Conservation (phyloP, 2,888 invertebrate species). For the Drosophila dives region DNA sequence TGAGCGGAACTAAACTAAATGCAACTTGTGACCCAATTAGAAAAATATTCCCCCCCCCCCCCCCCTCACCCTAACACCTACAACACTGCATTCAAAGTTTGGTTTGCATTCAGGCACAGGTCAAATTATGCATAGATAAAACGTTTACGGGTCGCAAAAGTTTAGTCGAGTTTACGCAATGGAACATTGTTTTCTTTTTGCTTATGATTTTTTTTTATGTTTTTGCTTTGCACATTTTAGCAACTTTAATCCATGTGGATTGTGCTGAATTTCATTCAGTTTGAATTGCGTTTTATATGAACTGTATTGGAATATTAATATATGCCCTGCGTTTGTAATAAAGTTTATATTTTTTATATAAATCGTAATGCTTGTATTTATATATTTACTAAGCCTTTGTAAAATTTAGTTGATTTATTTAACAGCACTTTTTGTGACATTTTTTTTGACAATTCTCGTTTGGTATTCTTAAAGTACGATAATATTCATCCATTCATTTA, state of each 20-base stretch:
- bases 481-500: too few relatives aligned
- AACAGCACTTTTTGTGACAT: conserved; percentile 1
- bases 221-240: conserved; percentile 40
- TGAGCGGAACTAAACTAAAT: conserved; percentile 38
- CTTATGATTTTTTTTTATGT: conserved; percentile 13
- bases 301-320: conserved; percentile 28
- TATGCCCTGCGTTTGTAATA: not conserved
- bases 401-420: conserved; percentile 32
- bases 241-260: conserved; percentile 51
- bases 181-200: conserved; percentile 25
- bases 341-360: not conserved
- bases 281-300: conserved; percentile 30
- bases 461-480: not conserved
- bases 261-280: conserved; percentile 19
- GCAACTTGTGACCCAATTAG: conserved; percentile 55
- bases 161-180: conserved; percentile 27
- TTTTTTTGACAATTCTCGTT: not conserved
- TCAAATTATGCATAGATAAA: conserved; percentile 68
- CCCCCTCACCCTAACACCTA: too few relatives aligned
- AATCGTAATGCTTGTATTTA: not conserved
- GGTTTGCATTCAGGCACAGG: conserved; percentile 20
- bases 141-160: conserved; percentile 37
- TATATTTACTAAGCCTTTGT: conserved; percentile 17
- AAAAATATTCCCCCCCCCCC: conserved; percentile 8
- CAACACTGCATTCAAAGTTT: not conserved